These are phyloP conservation scores for Leuciscus waleckii DNA, from an alignment of 2,797 vertebrate genomes.

Conservation along the genomic window DNA sequence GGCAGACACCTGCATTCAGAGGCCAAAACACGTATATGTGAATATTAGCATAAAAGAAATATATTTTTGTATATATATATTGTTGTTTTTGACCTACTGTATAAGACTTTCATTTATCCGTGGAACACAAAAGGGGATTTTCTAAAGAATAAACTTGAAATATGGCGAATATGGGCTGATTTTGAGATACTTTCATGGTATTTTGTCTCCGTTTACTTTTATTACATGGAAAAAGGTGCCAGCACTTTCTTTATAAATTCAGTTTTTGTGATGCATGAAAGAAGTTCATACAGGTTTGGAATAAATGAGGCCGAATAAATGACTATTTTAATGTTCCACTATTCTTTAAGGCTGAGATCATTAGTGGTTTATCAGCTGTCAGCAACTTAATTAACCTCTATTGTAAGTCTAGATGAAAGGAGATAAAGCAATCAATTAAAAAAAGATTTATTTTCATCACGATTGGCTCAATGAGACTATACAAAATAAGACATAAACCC, in stretches of 20 bases:
- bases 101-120: neutral
- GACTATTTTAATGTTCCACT: neutral
- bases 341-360: neutral
- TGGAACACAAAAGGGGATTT: neutral
- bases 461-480: neutral
- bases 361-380: neutral
- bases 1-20: constrained; percentile 87
- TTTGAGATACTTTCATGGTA: neutral
- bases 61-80: neutral
- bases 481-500: neutral
- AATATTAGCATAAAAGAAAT: neutral
- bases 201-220: neutral
- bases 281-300: neutral
- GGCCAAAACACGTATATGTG: neutral
- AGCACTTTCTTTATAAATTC: neutral
- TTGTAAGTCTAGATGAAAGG: neutral
- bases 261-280: neutral
- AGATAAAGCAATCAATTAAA: constrained; percentile 8
- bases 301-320: neutral
- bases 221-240: neutral
- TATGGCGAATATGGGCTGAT: neutral
- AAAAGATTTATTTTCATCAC: neutral
- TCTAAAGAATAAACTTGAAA: neutral
- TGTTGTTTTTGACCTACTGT: too few species aligned
- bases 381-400: neutral